Percentiles rank a stretch among this genome's conserved stretches.
Evolutionary conservation across 92 coral and sea anemone genomes (phyloP).

Genomic region (Epizoanthus fatuus): DNA sequence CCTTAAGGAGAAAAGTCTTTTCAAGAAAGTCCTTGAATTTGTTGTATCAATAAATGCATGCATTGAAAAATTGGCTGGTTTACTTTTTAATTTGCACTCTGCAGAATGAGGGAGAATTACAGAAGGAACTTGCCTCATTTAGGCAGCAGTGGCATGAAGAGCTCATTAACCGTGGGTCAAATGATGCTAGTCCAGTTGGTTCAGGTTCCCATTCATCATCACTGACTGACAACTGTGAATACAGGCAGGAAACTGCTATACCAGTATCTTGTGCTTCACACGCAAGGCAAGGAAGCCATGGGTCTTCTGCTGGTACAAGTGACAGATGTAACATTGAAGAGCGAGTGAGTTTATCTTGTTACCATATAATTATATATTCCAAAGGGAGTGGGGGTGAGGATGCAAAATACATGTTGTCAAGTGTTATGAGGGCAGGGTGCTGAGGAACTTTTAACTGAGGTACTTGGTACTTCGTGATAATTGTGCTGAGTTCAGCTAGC

Average conservation of each 20-base stretch:
- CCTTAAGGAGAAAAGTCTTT: not conserved
- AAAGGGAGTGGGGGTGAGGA: too few species aligned
- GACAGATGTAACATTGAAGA: not conserved
- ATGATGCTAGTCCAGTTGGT: conserved; percentile 56
- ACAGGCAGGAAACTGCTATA: not conserved
- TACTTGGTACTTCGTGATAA: too few species aligned
- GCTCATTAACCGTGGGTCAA: conserved; percentile 42
- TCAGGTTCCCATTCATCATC: conserved; percentile 40
- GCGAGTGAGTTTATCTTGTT: not conserved
- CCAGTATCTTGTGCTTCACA: not conserved
- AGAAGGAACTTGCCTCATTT: conserved; percentile 89
- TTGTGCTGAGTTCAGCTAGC: too few species aligned
- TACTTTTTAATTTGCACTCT: not conserved
- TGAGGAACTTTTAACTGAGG: too few species aligned
- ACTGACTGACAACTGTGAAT: not conserved
- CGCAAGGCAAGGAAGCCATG: not conserved
- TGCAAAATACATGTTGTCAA: too few species aligned
- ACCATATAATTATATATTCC: too few species aligned
- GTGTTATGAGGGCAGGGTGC: too few species aligned
- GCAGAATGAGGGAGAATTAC: conserved; percentile 70
- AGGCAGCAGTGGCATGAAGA: conserved; percentile 93
- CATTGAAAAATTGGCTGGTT: too few species aligned
- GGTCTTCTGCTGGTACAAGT: conserved; percentile 1
- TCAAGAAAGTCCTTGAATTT: too few species aligned
- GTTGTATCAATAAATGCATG: not conserved